Conservation (phyloP, 2,113 vertebrate species). For the Psittacula cyanocephala region DNA sequence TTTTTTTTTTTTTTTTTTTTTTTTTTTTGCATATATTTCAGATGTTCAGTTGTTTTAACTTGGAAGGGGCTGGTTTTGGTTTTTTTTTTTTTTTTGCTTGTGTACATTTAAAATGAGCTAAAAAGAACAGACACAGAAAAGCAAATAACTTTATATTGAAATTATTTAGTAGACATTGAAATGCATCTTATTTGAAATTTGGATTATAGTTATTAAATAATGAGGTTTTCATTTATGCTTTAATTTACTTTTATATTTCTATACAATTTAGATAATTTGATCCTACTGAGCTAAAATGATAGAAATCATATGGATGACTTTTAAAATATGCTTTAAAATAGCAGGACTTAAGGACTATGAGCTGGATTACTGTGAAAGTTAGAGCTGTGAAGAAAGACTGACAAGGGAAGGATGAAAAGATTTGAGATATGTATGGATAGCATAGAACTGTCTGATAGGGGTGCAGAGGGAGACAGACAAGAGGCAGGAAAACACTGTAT, state of each 20-base stretch:
- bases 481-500: not conserved
- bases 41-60: not conserved
- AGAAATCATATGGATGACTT: not conserved
- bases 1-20: not conserved
- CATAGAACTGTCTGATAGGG: not conserved
- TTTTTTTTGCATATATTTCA: conserved; percentile 7
- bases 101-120: not conserved
- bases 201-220: conserved; percentile 29
- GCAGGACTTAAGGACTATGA: not conserved
- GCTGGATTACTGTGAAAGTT: not conserved
- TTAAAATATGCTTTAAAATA: not conserved
- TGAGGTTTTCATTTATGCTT: not conserved
- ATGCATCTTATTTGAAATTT: not conserved
- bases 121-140: not conserved
- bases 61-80: not conserved
- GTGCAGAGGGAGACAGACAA: not conserved
- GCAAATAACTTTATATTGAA: not conserved
- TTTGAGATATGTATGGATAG: not conserved
- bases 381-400: not conserved
- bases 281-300: not conserved
- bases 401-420: not conserved
- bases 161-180: not conserved
- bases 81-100: not conserved
- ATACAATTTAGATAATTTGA: not conserved
- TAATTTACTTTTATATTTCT: conserved; percentile 8